A percentile compares a stretch with the other conserved stretches of the same genome.
phyloP scores from a whole-genome alignment of 2,888 invertebrate species.

The Spatulosminthurus flaviceps region DNA sequence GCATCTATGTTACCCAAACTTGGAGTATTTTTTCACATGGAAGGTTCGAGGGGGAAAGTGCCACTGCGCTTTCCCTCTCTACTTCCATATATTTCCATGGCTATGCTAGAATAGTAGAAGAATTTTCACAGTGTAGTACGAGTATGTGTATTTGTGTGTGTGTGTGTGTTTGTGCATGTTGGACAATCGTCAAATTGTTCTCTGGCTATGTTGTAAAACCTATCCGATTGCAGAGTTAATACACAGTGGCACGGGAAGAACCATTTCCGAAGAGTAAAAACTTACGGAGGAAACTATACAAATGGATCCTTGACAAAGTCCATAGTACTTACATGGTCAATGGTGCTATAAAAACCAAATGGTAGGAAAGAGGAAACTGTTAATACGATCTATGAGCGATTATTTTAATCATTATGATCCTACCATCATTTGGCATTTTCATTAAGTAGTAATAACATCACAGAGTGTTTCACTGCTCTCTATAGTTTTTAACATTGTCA shows the following conservation, averaged over 20 bases:
- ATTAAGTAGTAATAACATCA: not conserved
- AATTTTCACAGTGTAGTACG: no score
- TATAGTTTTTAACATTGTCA: no score
- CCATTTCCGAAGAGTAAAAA: not conserved
- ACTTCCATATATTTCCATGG: no score
- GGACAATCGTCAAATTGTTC: conserved; percentile 4
- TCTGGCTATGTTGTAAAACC: conserved; percentile 7
- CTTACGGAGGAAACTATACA: not conserved
- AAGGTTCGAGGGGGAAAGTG: not conserved
- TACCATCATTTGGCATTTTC: not conserved
- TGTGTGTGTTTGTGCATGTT: not conserved
- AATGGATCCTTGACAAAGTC: not conserved
- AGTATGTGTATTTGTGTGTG: no score
- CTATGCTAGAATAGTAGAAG: no score
- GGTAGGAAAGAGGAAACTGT: conserved; percentile 5
- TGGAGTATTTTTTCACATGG: not conserved
- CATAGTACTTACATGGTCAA: not conserved
- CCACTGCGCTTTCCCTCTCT: no score
- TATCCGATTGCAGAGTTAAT: not conserved
- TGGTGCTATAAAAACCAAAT: not conserved
- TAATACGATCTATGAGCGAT: conserved; percentile 1
- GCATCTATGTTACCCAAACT: not conserved
- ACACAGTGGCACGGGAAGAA: conserved; percentile 7
- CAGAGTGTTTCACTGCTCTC: not conserved
- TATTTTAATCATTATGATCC: conserved; percentile 9